Conservation (phyloP, 2,113 vertebrate genomes). For the Erythrocercus mccallii region DNA sequence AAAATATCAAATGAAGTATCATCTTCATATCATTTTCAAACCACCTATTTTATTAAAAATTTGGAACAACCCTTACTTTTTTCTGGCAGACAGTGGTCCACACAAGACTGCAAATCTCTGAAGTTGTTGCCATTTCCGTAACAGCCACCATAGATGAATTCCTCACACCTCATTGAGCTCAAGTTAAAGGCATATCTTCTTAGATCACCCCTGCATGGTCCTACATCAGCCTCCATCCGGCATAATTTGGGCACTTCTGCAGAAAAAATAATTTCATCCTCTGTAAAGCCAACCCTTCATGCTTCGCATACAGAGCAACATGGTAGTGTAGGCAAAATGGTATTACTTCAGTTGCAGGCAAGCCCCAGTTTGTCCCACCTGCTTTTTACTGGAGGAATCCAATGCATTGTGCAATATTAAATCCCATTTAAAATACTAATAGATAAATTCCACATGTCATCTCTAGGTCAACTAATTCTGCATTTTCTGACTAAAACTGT, state of each 20-base stretch:
- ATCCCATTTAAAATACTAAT: not conserved
- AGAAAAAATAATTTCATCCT: not conserved
- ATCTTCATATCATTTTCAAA: conserved; percentile 3
- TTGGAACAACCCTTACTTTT: conserved; percentile 72
- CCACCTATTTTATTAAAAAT: conserved; percentile 54
- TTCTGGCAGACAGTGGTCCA: conserved; percentile 78
- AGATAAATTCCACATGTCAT: fast-evolving
- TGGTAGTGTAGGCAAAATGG: fast-evolving
- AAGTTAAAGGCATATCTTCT: conserved; percentile 86
- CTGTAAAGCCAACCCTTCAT: not conserved
- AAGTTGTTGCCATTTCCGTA: conserved; percentile 82
- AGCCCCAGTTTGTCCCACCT: not conserved
- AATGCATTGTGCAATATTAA: not conserved
- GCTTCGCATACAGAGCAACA: not conserved
- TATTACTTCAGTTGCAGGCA: fast-evolving
- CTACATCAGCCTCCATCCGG: conserved; percentile 73
- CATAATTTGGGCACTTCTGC: conserved; percentile 87
- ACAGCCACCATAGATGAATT: conserved; percentile 80
- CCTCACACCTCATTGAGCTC: conserved; percentile 84
- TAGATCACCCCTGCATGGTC: conserved; percentile 68
- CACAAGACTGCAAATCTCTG: conserved; percentile 72
- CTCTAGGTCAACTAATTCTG: not conserved
- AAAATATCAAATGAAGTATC: conserved; percentile 23
- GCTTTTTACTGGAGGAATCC: not conserved
- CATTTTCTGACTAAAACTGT: not conserved